A percentile compares a stretch with the other conserved stretches of the same genome.
These are phyloP conservation scores for Chionomys nivalis DNA, from an alignment of 2,113 vertebrate species.

Conservation along the genomic window DNA sequence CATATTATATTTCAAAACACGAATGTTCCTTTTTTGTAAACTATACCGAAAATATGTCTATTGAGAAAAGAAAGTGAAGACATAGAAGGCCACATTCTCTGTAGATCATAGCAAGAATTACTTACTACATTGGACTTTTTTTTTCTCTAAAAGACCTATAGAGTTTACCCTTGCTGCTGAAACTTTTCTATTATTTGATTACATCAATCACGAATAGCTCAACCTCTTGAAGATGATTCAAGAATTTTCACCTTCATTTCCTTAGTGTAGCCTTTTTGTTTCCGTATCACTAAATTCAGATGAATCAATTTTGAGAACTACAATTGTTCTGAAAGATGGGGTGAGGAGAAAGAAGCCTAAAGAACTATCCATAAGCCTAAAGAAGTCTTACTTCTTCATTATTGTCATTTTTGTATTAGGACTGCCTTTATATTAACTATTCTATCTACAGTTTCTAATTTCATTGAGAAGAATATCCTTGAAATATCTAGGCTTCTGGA, in stretches of 20 bases:
- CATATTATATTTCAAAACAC: background rate
- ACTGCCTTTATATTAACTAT: background rate
- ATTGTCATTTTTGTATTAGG: background rate
- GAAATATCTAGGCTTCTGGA: background rate
- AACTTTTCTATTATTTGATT: background rate
- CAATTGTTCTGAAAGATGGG: background rate
- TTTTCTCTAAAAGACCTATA: background rate
- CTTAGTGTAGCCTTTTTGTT: background rate
- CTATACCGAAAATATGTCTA: background rate
- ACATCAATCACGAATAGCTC: background rate
- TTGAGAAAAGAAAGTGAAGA: background rate
- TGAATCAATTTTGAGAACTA: background rate
- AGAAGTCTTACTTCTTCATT: background rate
- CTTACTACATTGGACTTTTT: background rate
- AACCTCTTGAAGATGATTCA: background rate
- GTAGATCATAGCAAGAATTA: background rate
- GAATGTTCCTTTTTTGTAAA: background rate
- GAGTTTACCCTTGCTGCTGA: background rate
- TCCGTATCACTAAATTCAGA: background rate
- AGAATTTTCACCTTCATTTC: background rate
- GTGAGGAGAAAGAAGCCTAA: background rate
- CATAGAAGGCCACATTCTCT: background rate
- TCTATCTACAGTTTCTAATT: background rate
- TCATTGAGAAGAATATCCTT: background rate
- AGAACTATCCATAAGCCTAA: fast-evolving